Percentiles rank a stretch among this genome's conserved stretches.
Evolutionary conservation across 1,140 invertebrate genomes (phyloP).

Genomic region (Zaprionus gabonicus): DNA sequence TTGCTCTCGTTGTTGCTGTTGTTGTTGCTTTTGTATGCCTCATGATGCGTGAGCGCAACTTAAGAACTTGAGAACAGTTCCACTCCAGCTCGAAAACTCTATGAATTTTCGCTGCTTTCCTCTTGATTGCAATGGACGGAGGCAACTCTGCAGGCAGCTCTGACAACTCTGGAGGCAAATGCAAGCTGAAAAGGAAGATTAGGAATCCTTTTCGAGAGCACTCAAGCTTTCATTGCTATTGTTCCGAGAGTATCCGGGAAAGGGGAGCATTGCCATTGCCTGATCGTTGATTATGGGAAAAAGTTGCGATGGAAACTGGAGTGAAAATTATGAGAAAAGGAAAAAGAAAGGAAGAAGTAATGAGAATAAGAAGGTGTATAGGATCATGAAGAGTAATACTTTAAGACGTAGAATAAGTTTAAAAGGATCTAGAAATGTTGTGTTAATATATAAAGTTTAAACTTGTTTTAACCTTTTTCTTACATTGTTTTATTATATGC

Average conservation of each 20-base stretch:
- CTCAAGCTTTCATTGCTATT: conserved; percentile 22
- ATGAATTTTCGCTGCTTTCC: conserved; percentile 7
- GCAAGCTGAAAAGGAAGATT: conserved; percentile 12
- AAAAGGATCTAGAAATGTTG: too few relatives aligned
- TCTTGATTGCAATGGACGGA: not conserved
- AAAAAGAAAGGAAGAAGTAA: not conserved
- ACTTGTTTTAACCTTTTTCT: too few relatives aligned
- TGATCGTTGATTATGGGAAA: conserved; percentile 5
- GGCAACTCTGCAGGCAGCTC: not conserved
- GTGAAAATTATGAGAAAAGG: not conserved
- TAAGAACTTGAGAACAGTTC: conserved; percentile 40
- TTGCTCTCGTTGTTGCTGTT: conserved; percentile 11
- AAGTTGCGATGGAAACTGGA: not conserved
- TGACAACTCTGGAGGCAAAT: not conserved
- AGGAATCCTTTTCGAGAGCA: conserved; percentile 13
- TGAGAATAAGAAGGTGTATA: too few relatives aligned
- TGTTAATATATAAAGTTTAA: too few relatives aligned
- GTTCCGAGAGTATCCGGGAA: not conserved
- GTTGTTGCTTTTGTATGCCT: conserved; percentile 20
- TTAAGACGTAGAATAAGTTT: too few relatives aligned
- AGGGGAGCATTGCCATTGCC: not conserved
- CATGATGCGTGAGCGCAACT: conserved; percentile 56
- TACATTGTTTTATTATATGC: too few relatives aligned
- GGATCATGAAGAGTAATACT: too few relatives aligned
- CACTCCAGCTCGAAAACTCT: conserved; percentile 4